Evolutionary conservation across 2,888 invertebrate genomes (phyloP), one percentile per base, ranked within the genome.

Genomic region (Heliconius erato): DNA sequence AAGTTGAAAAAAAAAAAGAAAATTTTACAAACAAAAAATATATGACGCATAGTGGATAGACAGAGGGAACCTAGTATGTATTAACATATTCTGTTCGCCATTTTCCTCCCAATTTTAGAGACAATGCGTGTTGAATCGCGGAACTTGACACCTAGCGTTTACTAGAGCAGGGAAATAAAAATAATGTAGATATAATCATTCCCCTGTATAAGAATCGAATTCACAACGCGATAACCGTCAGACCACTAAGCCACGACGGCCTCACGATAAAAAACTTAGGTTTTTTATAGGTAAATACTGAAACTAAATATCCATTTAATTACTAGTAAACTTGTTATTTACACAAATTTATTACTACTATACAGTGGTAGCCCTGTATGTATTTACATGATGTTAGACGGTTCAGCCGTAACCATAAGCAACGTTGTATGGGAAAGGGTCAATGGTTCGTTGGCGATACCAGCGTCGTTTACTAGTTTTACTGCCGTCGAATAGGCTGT

Each of bases 381-480:
- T 54, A n/a, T n/a, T n/a, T n/a, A 78, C 67, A 49, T 28, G 28
- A 78, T 67, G 77, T 67, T 67, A 76, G 44, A 77, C 65, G 40
- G 32, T 40, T 77, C 35, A 77, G 65, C 76, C 63, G 65, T 44
- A 74, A 54, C 54, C 14, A 14, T 32, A 44, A 44, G 26, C 28
- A 12, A 67, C 65, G 68, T 68, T 78, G 67, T 68, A 68, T 78
- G 49, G 78, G n/a, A n/a, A 44, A 78, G 67, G 67, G 78, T 44
- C 44, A 78, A 78, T 78, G 78, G 14, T 44, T 40, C 65, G 77
- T 77, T 28, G 40, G 78, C 78, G 78, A 78, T 78, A 78, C 78
- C 44, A 78, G 67, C 28, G 65, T 65, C 78, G 78, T 78, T 67
- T 23, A 68, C 78, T 67, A 68, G 67, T 78, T 78, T 78, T 78